A percentile compares a stretch with the other conserved stretches of the same genome.
phyloP scores from a whole-genome alignment of 2,888 invertebrate genomes.

The Meganola albula region DNA sequence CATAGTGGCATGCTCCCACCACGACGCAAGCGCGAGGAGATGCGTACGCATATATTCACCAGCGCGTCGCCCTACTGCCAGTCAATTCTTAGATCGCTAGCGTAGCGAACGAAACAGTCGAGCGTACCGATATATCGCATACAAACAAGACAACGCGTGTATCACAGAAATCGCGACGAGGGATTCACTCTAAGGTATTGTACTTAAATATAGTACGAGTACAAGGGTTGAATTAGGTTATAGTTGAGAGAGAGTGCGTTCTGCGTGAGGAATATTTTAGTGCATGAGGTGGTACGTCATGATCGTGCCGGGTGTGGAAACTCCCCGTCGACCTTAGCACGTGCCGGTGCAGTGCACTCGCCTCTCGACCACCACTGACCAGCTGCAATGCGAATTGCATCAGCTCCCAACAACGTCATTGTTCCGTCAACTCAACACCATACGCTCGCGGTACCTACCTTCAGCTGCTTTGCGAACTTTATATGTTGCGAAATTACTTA shows the following conservation, averaged over 20 bases:
- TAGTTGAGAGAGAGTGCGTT: conserved; percentile 23
- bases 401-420: conserved; percentile 37
- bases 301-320: conserved; percentile 42
- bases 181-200: conserved; percentile 41
- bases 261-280: conserved; percentile 24
- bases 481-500: conserved; percentile 28
- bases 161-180: conserved; percentile 30
- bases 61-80: conserved; percentile 50
- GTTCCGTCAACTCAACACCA: conserved; percentile 19
- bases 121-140: conserved; percentile 26
- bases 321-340: conserved; percentile 44
- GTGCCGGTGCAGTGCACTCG: conserved; percentile 41
- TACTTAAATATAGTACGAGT: conserved; percentile 26
- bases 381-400: conserved; percentile 51
- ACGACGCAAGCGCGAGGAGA: conserved; percentile 58
- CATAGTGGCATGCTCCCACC: conserved; percentile 49
- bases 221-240: conserved; percentile 12
- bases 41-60: conserved; percentile 72
- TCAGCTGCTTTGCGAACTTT: conserved; percentile 43
- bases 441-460: conserved; percentile 38
- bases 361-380: conserved; percentile 27
- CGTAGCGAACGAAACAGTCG: conserved; percentile 43
- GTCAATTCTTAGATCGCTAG: conserved; percentile 54
- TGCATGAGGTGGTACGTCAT: conserved; percentile 23
- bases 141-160: conserved; percentile 38